phyloP scores from a whole-genome alignment of 2,113 vertebrate genomes.

The Pygoscelis adeliae region DNA sequence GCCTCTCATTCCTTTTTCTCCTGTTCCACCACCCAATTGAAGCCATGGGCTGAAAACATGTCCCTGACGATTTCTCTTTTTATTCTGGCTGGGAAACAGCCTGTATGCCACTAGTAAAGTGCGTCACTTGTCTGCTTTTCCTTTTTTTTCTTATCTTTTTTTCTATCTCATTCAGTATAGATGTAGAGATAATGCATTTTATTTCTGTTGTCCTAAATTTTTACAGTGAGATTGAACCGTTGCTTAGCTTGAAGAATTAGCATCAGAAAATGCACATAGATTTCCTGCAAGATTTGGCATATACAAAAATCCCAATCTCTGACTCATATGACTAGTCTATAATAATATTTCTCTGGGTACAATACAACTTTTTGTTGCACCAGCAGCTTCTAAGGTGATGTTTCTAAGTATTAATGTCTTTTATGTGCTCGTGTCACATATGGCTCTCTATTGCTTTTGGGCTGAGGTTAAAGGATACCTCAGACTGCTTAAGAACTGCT shows the following conservation, averaged over 20 bases:
- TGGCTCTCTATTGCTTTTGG: background rate
- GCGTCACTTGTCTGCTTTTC: background rate
- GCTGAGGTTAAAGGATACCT: background rate
- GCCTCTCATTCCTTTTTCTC: background rate
- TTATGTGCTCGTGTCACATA: accelerated
- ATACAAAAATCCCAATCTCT: background rate
- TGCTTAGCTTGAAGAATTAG: background rate
- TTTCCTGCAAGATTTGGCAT: background rate
- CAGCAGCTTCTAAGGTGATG: background rate
- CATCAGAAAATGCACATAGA: background rate
- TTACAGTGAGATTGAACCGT: background rate
- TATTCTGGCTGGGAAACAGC: background rate
- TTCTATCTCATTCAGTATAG: background rate
- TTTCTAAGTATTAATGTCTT: background rate
- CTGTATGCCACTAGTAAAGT: background rate
- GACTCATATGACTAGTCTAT: background rate
- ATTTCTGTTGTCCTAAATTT: background rate
- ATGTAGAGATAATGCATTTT: background rate
- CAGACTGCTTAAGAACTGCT: background rate
- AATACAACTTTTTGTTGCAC: background rate
- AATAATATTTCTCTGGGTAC: background rate
- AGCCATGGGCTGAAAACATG: background rate
- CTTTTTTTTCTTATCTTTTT: background rate
- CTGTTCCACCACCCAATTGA: background rate
- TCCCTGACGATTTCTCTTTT: background rate